Conservation (phyloP, 2,113 vertebrate species). For the Oreochromis tanganicae region DNA sequence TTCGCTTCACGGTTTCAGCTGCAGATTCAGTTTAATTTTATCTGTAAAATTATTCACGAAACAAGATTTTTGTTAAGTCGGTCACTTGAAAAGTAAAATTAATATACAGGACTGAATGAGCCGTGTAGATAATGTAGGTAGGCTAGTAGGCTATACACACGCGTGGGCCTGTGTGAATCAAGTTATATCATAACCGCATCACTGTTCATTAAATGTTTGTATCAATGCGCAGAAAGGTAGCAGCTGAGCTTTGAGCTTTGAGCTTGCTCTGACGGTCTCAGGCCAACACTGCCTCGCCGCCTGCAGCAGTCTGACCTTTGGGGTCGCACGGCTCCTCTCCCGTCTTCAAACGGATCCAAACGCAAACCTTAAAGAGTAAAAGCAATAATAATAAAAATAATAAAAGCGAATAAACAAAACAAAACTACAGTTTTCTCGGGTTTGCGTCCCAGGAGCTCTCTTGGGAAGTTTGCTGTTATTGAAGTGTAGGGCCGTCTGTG, state of each 20-base stretch:
- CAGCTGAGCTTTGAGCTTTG: not conserved
- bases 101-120: not conserved
- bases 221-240: not conserved
- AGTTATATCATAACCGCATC: not conserved
- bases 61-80: not conserved
- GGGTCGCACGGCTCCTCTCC: not conserved
- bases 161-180: not conserved
- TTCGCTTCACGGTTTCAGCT: not conserved
- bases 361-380: not conserved
- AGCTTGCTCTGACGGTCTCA: not conserved
- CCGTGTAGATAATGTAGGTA: not conserved
- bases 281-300: not conserved
- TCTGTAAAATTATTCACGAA: not conserved
- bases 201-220: not conserved
- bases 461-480: not conserved
- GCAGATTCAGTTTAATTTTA: not conserved
- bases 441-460: not conserved
- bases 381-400: not conserved
- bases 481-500: not conserved
- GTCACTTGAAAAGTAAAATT: not conserved
- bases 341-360: not conserved
- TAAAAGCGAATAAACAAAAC: not conserved
- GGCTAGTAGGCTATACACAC: no score
- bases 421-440: not conserved
- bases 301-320: slow-evolving; percentile 8